Evolutionary conservation across 2,888 invertebrate species (phyloP), one percentile per base, ranked within the genome.

Genomic region (Embidobia sp.): DNA sequence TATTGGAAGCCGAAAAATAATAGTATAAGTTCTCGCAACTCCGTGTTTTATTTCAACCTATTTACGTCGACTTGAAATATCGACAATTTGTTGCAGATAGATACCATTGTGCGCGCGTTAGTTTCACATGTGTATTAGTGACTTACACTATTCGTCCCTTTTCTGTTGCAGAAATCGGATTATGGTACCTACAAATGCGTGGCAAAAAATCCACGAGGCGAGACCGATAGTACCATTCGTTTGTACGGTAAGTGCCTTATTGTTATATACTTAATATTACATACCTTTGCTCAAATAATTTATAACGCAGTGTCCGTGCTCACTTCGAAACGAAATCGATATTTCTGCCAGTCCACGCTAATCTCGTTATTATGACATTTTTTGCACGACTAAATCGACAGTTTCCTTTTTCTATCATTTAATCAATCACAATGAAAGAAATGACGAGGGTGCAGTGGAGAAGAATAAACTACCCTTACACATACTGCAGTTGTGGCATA

Each of bases 171-270:
- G 84, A 93, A 92, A 80, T 93, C 92, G 82, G 97, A 97, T 90
- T 96, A 95, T 87, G 97, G 96, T 16, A 95, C 94, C 53, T 97
- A 96, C 90, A 96, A 96, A 89, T 96, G 96, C 90, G 93, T 95
- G 16, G 95, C 97, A 75, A 97, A 97, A 90, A 97, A 97, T 91
- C 96, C 96, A 66, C 92, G 97, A 80, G 96, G 97, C 78, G 96
- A 96, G 89, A 97, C 96, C 46, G 96, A 96, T 90, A 97, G 97
- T 80, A 94, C 94, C 78, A 97, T 97, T 88, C 93, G 95, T 82
- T 92, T 97, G 79, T 96, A 97, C 90, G 95, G 97, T 97, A 92
- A 94, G 96, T 93, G 81, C 46, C 57, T 73, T 40, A 73, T 63
- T 42, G 29, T 66, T 44, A 19, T 35, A 27, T 46, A 37, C 42